Evolutionary conservation across 2,797 vertebrate species (phyloP).

Genomic region (Danio tinwini): DNA sequence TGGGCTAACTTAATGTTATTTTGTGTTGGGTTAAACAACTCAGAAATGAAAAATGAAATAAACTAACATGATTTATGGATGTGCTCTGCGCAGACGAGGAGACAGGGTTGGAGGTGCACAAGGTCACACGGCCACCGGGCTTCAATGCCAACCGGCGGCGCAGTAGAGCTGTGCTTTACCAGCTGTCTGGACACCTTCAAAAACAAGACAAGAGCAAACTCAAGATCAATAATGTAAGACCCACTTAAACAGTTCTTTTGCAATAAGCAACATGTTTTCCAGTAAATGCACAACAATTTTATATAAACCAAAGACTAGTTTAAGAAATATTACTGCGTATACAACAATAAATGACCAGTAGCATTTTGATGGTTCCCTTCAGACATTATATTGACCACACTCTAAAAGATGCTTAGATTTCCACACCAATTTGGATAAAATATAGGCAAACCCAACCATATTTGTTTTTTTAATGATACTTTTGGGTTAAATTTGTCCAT

Average conservation of each 20-base stretch:
- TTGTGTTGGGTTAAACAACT: background rate
- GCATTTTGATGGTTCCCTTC: too few relatives aligned
- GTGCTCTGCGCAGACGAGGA: slow-evolving; percentile 75
- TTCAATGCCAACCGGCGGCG: slow-evolving; percentile 84
- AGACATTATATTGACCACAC: too few relatives aligned
- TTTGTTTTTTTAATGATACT: too few relatives aligned
- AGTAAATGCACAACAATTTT: background rate
- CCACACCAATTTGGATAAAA: too few relatives aligned
- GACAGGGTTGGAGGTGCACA: slow-evolving; percentile 82
- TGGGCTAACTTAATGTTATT: background rate
- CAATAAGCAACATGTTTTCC: background rate
- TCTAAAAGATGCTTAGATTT: too few relatives aligned
- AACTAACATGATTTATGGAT: background rate
- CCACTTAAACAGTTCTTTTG: background rate
- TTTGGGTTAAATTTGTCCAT: too few relatives aligned
- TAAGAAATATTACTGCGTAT: background rate
- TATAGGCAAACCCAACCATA: too few relatives aligned
- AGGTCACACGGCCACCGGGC: slow-evolving; percentile 79
- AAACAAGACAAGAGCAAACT: slow-evolving; percentile 88
- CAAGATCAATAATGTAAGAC: slow-evolving; percentile 84
- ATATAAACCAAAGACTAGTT: background rate
- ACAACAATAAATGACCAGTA: too few relatives aligned
- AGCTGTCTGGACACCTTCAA: slow-evolving; percentile 85
- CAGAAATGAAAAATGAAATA: background rate
- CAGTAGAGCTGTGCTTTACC: slow-evolving; percentile 84